Evolutionary conservation across 1,140 invertebrate species (phyloP).

Genomic region (Zaprionus lachaisei): DNA sequence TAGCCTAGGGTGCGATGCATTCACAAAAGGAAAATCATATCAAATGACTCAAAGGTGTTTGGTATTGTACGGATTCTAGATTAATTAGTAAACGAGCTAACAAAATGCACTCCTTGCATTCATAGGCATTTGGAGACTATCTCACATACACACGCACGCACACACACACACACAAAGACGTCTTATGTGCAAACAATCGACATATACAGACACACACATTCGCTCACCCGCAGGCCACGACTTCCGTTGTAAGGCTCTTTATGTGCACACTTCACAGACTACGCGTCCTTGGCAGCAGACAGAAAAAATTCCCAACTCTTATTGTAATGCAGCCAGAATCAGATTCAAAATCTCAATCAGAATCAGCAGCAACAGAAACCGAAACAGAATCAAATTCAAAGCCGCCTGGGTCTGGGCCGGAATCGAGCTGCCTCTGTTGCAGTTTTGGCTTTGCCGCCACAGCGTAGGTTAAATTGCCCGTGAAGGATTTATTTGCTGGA

Average conservation of each 20-base stretch:
- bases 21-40: background rate
- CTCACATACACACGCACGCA: background rate
- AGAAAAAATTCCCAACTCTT: slow-evolving; percentile 26
- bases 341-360: slow-evolving; percentile 14
- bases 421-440: slow-evolving; percentile 59
- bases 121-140: background rate
- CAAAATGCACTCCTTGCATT: background rate
- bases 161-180: background rate
- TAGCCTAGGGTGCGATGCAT: background rate
- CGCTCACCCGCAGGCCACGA: slow-evolving; percentile 7
- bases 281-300: slow-evolving; percentile 46
- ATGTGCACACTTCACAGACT: slow-evolving; percentile 16
- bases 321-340: slow-evolving; percentile 42
- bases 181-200: slow-evolving; percentile 14
- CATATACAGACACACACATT: slow-evolving; percentile 6
- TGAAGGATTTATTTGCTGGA: slow-evolving; percentile 80
- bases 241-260: slow-evolving; percentile 41
- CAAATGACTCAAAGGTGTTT: slow-evolving; percentile 16
- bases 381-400: slow-evolving; percentile 38
- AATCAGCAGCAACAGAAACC: slow-evolving; percentile 19
- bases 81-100: slow-evolving; percentile 23
- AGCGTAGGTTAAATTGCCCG: slow-evolving; percentile 73
- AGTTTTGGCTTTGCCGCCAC: slow-evolving; percentile 55
- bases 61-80: slow-evolving; percentile 3
- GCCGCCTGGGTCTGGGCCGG: slow-evolving; percentile 19